These are phyloP conservation scores for Phortica okadai DNA, from an alignment of 2,888 invertebrate genomes.

Conservation along the genomic window DNA sequence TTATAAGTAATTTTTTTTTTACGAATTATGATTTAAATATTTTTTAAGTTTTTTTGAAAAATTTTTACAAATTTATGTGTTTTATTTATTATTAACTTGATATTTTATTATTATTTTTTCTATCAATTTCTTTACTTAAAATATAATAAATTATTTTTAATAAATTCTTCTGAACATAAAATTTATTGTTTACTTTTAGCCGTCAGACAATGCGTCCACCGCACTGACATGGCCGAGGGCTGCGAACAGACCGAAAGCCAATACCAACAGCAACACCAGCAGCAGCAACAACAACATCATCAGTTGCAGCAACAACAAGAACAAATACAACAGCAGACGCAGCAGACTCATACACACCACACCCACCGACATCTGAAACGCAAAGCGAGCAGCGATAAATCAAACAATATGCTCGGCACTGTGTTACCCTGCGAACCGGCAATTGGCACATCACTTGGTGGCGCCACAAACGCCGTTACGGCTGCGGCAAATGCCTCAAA, in stretches of 20 bases:
- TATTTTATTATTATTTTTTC: no score
- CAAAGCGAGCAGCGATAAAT: constrained; percentile 50
- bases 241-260: constrained; percentile 78
- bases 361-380: constrained; percentile 42
- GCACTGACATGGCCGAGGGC: constrained; percentile 87
- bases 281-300: not conserved
- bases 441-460: constrained; percentile 73
- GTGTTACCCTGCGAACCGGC: constrained; percentile 76
- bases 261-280: not conserved
- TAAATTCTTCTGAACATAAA: not conserved
- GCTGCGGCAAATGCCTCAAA: constrained; percentile 45
- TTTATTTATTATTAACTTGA: no score
- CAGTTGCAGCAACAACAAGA: constrained; percentile 48
- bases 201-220: constrained; percentile 78
- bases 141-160: not conserved
- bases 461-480: constrained; percentile 48
- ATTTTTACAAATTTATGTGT: no score
- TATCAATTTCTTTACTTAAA: no score
- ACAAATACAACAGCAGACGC: constrained; percentile 54
- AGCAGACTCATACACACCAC: constrained; percentile 56
- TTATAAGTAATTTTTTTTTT: no score
- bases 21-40: no score
- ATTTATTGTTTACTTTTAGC: constrained; percentile 63
- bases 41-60: no score
- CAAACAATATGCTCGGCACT: constrained; percentile 75